phyloP scores from a whole-genome alignment of 2,113 vertebrate species.

The Pteronura brasiliensis region DNA sequence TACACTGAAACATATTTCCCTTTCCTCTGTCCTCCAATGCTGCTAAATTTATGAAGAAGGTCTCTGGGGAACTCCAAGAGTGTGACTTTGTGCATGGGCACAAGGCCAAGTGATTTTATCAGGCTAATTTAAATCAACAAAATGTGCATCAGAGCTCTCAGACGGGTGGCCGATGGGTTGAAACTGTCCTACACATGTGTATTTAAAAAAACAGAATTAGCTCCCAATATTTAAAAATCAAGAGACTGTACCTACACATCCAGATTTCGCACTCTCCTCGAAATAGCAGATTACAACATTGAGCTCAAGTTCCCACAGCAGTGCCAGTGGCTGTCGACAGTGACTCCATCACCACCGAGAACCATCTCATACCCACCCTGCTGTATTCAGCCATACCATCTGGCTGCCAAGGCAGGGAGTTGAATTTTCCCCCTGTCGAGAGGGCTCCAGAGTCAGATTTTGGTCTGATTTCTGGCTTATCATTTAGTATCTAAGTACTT shows the following conservation, averaged over 20 bases:
- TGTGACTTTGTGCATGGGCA: not conserved
- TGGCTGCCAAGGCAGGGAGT: not conserved
- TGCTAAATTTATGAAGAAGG: not conserved
- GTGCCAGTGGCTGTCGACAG: not conserved
- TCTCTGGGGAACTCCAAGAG: not conserved
- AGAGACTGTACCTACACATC: not conserved
- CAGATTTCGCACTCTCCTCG: not conserved
- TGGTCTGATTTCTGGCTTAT: not conserved
- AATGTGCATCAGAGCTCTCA: not conserved
- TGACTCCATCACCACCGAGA: not conserved
- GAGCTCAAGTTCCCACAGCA: not conserved
- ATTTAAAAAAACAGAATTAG: not conserved
- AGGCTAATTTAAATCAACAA: not conserved
- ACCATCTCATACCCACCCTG: no score
- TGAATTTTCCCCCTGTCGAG: not conserved
- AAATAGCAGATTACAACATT: not conserved
- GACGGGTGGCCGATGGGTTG: fast-evolving
- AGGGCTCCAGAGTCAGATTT: not conserved
- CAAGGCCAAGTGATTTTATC: not conserved
- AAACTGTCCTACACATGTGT: not conserved
- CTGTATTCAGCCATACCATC: not conserved
- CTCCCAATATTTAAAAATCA: not conserved
- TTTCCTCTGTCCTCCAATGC: not conserved
- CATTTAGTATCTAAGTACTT: not conserved
- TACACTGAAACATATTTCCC: not conserved